phyloP scores from a whole-genome alignment of 2,888 invertebrate species.

The Cabera pusaria region DNA sequence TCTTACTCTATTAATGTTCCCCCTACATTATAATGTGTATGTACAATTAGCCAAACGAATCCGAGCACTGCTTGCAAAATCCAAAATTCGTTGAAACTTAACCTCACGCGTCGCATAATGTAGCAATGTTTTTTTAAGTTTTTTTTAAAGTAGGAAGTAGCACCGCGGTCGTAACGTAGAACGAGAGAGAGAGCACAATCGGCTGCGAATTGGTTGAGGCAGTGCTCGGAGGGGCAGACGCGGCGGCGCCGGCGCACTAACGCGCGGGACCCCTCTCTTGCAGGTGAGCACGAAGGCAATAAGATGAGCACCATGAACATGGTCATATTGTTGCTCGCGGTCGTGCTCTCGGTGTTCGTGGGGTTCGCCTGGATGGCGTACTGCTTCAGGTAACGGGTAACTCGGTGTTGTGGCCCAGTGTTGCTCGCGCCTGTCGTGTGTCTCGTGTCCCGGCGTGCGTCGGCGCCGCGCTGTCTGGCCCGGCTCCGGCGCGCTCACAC shows the following conservation, averaged over 20 bases:
- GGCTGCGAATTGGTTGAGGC: constrained; percentile 38
- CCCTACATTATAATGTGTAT: constrained; percentile 51
- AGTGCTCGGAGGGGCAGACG: constrained; percentile 65
- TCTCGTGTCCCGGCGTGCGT: constrained; percentile 45
- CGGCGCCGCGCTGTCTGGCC: constrained; percentile 42
- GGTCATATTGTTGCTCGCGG: constrained; percentile 96
- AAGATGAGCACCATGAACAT: constrained; percentile 94
- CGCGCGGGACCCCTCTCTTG: constrained; percentile 80
- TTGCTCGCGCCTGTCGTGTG: constrained; percentile 64
- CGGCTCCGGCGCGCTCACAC: constrained; percentile 56
- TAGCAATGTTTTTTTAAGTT: too few species aligned
- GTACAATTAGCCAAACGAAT: constrained; percentile 57
- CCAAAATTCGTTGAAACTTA: constrained; percentile 24
- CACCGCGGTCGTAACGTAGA: too few species aligned
- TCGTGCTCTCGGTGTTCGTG: constrained; percentile 97
- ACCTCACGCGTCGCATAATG: constrained; percentile 4
- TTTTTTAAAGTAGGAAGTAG: too few species aligned
- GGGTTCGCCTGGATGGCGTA: constrained; percentile 97
- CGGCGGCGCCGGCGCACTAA: constrained; percentile 77
- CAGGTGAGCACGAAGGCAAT: constrained; percentile 90
- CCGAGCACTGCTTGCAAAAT: constrained; percentile 75
- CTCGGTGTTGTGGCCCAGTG: constrained; percentile 78
- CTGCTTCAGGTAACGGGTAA: constrained; percentile 93
- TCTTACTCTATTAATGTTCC: constrained; percentile 56
- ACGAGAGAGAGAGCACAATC: too few species aligned